Conservation (phyloP, 2,113 vertebrate species). For the Garra rufa region DNA sequence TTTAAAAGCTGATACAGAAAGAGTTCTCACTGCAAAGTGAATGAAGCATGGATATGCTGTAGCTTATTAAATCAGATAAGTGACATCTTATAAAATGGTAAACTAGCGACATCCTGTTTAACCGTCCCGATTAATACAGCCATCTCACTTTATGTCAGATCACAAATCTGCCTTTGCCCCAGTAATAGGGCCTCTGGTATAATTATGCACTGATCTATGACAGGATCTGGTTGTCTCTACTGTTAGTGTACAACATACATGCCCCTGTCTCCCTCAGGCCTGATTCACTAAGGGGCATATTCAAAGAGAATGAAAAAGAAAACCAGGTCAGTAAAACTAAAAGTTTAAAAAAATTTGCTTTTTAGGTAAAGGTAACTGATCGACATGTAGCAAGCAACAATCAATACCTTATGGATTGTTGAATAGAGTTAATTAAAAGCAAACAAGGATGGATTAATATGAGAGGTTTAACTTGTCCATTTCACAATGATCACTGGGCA, state of each 20-base stretch:
- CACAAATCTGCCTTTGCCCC: conserved; percentile 31
- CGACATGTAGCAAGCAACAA: not conserved
- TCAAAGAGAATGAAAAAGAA: not conserved
- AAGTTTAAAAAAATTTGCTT: not conserved
- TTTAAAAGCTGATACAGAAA: not conserved
- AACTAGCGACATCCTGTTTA: conserved; percentile 13
- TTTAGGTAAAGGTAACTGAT: not conserved
- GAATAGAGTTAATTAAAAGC: conserved; percentile 13
- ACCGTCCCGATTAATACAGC: conserved; percentile 21
- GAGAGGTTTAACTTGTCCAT: not conserved
- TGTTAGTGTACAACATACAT: conserved; percentile 16
- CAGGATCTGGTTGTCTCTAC: conserved; percentile 20
- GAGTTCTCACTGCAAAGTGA: not conserved
- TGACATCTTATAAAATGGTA: conserved; percentile 63
- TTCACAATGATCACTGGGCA: conserved; percentile 25
- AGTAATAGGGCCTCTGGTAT: conserved; percentile 15
- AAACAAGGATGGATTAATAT: not conserved
- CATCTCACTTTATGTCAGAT: not conserved
- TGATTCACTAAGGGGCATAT: not conserved
- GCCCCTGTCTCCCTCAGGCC: not conserved
- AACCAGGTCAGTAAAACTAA: not conserved
- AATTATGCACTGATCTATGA: conserved; percentile 47
- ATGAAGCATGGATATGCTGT: not conserved
- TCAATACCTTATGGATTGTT: not conserved
- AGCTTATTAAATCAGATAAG: conserved; percentile 14